These are phyloP conservation scores for Drosophila varians DNA, from an alignment of 1,140 invertebrate species.

Conservation along the genomic window DNA sequence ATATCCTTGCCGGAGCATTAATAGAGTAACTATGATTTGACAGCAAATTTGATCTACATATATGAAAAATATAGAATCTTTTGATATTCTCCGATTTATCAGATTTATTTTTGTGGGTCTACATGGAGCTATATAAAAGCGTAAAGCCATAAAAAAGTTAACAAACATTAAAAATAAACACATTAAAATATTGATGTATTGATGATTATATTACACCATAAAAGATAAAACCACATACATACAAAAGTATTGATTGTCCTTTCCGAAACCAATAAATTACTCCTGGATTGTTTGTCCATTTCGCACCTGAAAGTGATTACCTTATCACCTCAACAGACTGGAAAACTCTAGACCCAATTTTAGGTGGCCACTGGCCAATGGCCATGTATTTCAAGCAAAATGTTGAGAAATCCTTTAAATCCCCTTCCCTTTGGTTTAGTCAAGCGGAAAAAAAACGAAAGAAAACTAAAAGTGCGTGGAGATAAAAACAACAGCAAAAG, in stretches of 20 bases:
- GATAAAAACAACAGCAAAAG: conserved; percentile 3
- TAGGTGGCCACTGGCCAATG: neutral
- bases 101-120: too few species aligned
- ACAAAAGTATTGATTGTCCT: too few species aligned
- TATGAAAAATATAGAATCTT: too few species aligned
- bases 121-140: too few species aligned
- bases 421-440: neutral
- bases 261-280: neutral
- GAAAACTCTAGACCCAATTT: neutral
- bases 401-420: conserved; percentile 11
- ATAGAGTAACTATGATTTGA: too few species aligned
- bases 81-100: too few species aligned
- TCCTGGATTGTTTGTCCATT: conserved; percentile 1
- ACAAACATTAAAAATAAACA: too few species aligned
- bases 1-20: too few species aligned
- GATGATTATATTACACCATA: too few species aligned
- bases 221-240: neutral
- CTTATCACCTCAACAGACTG: neutral
- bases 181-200: too few species aligned
- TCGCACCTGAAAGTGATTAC: neutral
- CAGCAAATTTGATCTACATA: too few species aligned
- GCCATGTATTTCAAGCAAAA: conserved; percentile 15
- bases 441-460: conserved; percentile 5
- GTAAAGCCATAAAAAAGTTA: too few species aligned
- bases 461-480: conserved; percentile 19